Percentiles rank a stretch among this genome's conserved stretches.
Evolutionary conservation across 1,140 invertebrate species (phyloP).

Genomic region (Euglossa dilemma): DNA sequence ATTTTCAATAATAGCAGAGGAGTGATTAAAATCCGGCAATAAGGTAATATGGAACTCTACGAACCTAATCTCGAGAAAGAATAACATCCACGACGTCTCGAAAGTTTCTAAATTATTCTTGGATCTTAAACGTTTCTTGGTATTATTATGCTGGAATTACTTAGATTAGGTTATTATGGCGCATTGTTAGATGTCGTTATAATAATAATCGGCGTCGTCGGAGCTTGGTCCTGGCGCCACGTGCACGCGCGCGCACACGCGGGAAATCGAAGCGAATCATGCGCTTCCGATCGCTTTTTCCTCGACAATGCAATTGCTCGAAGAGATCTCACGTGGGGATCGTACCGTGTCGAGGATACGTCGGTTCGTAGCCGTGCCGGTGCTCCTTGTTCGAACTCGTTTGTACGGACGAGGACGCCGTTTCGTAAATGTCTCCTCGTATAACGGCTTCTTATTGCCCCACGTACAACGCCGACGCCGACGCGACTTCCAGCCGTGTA

Average conservation of each 20-base stretch:
- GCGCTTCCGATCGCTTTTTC: constrained; percentile 44
- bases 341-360: constrained; percentile 45
- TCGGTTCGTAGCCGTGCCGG: constrained; percentile 19
- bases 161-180: too few relatives aligned
- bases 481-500: constrained; percentile 39
- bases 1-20: too few relatives aligned
- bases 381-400: constrained; percentile 42
- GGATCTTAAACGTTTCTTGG: too few relatives aligned
- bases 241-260: not conserved
- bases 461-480: constrained; percentile 49
- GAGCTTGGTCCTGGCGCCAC: constrained; percentile 24
- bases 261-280: not conserved
- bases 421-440: constrained; percentile 67
- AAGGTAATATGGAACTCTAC: too few relatives aligned
- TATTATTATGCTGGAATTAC: too few relatives aligned
- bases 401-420: constrained; percentile 35
- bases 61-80: too few relatives aligned
- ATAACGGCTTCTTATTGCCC: constrained; percentile 66
- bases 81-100: too few relatives aligned
- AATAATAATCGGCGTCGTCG: too few relatives aligned
- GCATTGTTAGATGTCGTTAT: too few relatives aligned
- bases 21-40: too few relatives aligned
- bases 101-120: too few relatives aligned
- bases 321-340: constrained; percentile 53
- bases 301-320: constrained; percentile 55